Conservation (phyloP, 2,888 invertebrate genomes). For the Antitype chi region DNA sequence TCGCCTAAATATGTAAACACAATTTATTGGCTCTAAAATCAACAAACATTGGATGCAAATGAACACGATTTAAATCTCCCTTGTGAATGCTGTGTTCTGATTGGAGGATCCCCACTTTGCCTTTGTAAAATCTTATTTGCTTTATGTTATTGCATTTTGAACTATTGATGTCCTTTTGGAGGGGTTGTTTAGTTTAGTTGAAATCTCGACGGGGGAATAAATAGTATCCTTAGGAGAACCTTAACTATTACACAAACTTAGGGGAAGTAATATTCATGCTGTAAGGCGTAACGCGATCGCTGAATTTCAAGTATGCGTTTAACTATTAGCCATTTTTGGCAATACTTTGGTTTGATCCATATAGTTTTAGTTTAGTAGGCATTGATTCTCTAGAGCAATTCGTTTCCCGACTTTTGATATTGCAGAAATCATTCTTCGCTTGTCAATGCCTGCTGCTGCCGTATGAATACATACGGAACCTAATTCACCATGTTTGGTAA, state of each 20-base stretch:
- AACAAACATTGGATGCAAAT: conserved; percentile 55
- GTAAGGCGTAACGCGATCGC: no score
- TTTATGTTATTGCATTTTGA: conserved; percentile 63
- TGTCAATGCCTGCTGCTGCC: not conserved
- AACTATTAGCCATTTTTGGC: not conserved
- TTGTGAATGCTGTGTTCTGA: conserved; percentile 43
- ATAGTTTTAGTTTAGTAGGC: not conserved
- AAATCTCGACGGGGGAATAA: not conserved
- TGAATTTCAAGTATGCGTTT: not conserved
- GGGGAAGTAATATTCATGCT: not conserved
- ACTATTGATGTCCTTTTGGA: conserved; percentile 39
- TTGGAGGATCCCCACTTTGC: conserved; percentile 59
- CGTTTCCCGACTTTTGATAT: not conserved
- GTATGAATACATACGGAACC: not conserved
- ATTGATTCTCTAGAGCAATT: not conserved
- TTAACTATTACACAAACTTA: not conserved
- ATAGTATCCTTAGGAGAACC: not conserved
- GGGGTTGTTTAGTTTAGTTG: not conserved
- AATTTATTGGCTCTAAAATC: conserved; percentile 57
- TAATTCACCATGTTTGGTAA: not conserved
- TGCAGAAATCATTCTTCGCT: not conserved
- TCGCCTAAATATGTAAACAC: conserved; percentile 48
- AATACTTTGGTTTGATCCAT: not conserved
- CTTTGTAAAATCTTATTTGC: conserved; percentile 67
- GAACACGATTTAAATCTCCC: conserved; percentile 50